Percentiles rank a stretch among this genome's conserved stretches.
phyloP scores from a whole-genome alignment of 2,797 vertebrate genomes.

The Caiman crocodilus region DNA sequence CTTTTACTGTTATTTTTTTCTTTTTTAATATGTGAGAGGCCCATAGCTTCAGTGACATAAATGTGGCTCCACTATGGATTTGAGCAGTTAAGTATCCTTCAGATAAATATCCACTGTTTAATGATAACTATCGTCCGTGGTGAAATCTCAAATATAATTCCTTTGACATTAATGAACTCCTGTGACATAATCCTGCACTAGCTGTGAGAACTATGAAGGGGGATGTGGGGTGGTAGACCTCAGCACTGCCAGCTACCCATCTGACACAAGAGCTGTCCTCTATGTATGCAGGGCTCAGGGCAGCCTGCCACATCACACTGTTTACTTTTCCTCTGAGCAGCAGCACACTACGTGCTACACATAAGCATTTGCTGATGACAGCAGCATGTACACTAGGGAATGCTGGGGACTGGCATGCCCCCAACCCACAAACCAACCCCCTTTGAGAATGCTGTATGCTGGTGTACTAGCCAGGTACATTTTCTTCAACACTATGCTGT shows the following conservation, averaged over 20 bases:
- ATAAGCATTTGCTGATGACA: conserved; percentile 18
- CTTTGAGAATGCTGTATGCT: background rate
- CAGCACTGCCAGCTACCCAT: conserved; percentile 54
- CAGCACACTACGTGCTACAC: background rate
- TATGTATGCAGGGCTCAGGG: conserved; percentile 31
- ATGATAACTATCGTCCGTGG: background rate
- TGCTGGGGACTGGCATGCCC: background rate
- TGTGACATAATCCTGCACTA: conserved; percentile 22
- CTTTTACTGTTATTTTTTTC: too few relatives aligned
- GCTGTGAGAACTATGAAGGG: conserved; percentile 58
- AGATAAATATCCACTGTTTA: background rate
- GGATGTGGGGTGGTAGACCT: conserved; percentile 63
- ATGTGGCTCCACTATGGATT: background rate
- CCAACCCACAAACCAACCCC: background rate
- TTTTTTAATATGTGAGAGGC: too few relatives aligned
- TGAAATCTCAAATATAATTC: conserved; percentile 48
- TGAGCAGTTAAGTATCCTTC: conserved; percentile 4
- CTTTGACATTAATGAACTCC: conserved; percentile 39
- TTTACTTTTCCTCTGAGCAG: conserved; percentile 33
- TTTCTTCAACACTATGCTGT: background rate
- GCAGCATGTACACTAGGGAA: background rate
- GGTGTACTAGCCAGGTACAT: background rate
- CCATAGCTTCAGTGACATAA: background rate
- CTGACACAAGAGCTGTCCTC: conserved; percentile 18
- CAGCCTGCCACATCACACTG: conserved; percentile 15